These are phyloP conservation scores for Ditula angustiorana DNA, from an alignment of 2,888 invertebrate species.

Conservation along the genomic window DNA sequence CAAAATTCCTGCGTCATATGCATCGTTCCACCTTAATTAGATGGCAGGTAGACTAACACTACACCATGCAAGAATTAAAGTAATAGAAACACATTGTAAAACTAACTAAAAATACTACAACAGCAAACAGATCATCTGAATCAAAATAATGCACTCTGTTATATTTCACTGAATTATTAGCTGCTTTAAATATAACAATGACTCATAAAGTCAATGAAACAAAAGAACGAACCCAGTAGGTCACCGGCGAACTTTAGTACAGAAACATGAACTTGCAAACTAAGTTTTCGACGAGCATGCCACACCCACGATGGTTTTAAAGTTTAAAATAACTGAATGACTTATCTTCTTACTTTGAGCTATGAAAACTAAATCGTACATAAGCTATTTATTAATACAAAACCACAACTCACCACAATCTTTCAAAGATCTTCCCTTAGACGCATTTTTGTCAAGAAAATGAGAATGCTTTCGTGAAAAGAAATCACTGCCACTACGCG, in stretches of 20 bases:
- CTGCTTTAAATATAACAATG: no score
- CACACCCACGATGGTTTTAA: conserved; percentile 31
- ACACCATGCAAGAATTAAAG: no score
- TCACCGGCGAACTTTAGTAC: conserved; percentile 17
- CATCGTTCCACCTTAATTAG: no score
- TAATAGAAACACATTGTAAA: no score
- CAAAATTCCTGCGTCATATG: no score
- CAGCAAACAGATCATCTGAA: no score
- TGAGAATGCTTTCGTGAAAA: conserved; percentile 51
- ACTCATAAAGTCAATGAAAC: background rate
- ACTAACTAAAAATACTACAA: no score
- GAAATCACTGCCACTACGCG: conserved; percentile 56
- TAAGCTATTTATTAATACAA: background rate
- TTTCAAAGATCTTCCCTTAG: conserved; percentile 72
- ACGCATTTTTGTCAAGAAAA: conserved; percentile 30
- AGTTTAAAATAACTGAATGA: background rate
- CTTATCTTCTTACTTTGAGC: background rate
- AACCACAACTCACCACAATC: conserved; percentile 80
- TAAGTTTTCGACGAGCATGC: conserved; percentile 25
- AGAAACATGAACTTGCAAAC: conserved; percentile 17
- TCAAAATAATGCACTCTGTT: no score
- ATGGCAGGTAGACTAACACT: no score
- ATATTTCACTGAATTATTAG: no score
- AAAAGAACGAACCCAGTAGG: conserved; percentile 8
- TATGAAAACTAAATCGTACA: background rate